Evolutionary conservation across 2,797 vertebrate genomes (phyloP).

Genomic region (Furcifer pardalis): DNA sequence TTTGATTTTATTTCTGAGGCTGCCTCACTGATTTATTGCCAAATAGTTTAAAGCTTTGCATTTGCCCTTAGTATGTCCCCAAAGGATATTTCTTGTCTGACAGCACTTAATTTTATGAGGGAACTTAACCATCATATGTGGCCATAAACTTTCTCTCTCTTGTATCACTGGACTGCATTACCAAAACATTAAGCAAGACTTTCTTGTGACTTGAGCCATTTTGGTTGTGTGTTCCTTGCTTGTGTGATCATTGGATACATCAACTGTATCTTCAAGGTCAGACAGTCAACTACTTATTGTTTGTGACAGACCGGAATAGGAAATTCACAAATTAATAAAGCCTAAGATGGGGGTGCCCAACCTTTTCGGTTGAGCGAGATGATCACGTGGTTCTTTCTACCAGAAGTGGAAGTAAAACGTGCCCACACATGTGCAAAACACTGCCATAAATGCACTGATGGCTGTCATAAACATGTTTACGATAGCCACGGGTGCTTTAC

Average conservation of each 20-base stretch:
- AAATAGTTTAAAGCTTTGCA: neutral
- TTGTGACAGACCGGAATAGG: neutral
- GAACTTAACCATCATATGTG: neutral
- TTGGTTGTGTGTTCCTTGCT: neutral
- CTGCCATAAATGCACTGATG: no score
- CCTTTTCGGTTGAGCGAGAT: no score
- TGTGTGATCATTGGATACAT: conserved; percentile 7
- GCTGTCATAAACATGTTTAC: no score
- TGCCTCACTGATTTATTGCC: neutral
- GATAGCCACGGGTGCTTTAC: no score
- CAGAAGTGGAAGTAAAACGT: no score
- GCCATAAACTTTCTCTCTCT: neutral
- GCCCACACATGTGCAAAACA: no score
- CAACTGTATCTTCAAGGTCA: neutral
- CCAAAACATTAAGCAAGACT: conserved; percentile 5
- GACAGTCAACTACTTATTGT: neutral
- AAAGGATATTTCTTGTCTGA: neutral
- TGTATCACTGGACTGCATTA: conserved; percentile 4
- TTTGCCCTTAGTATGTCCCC: neutral
- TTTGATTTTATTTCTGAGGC: neutral
- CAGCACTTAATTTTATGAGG: conserved; percentile 18
- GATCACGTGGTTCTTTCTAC: no score
- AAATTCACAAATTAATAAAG: neutral
- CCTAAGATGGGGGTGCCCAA: neutral
- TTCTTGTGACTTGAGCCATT: neutral